Evolutionary conservation across 2,888 invertebrate species (phyloP), one percentile per base, ranked within the genome.

Genomic region (Apeira syringaria): DNA sequence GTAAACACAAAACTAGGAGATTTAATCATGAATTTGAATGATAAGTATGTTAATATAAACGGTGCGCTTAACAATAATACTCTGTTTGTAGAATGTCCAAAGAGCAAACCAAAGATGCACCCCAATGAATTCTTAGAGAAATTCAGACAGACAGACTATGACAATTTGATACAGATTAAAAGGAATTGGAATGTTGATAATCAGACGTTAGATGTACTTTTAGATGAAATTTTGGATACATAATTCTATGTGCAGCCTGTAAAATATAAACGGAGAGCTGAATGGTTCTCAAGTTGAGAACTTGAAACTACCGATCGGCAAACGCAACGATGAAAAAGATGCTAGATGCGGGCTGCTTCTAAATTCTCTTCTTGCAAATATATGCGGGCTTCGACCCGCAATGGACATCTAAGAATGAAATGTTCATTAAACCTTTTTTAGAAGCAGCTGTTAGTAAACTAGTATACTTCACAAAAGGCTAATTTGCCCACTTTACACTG

Each of bases 131-230:
- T 56, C 72, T 82, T 71, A 56, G 36, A 65, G 55, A 31, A 53
- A 45, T 59, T 70, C 57, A 47, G 67, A 48, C 62, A 43, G 44
- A 62, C 83, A 5, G 90, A 94, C 67, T 83, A 93, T 24, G 82
- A 91, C 30, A 68, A 78, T 26, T 73, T 92, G 9, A 73, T 93
- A 1, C 77, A 86, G 7, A 85, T 91, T 39, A 92, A 91, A 52
- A 85, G 76, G 35, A 87, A 89, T 26, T 94, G 94, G 93, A 71
- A 92, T 35, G 77, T 81, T 15, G 85, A 90, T 48, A 84, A 88
- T 28, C 91, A 91, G 3, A 92, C 91, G 50, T 91, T 74, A 47
- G 61, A 67, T 11, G 59, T 49, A 28, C 28, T 68, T 37, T 52
- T 70, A 40, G 55, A 62, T 40, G 65, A 65, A 48, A 50, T 56